phyloP scores from a whole-genome alignment of 2,888 invertebrate species.

The Drosophila robusta region DNA sequence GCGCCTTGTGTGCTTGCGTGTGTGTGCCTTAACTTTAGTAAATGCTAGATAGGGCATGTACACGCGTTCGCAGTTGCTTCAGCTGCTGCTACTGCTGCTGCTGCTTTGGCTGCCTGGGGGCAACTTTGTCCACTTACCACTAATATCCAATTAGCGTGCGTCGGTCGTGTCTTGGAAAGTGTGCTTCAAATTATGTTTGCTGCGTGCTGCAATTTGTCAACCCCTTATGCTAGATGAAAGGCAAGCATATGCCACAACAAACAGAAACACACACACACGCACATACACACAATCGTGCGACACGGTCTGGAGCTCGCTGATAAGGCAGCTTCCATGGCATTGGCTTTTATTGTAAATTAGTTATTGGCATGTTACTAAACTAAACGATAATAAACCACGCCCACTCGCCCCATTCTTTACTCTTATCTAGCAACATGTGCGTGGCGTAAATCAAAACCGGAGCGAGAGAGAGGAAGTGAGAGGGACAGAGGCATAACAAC shows the following conservation, averaged over 20 bases:
- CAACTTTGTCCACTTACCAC: conserved; percentile 62
- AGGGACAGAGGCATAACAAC: neutral
- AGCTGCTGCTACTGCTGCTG: neutral
- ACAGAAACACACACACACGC: conserved; percentile 13
- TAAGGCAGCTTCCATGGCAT: conserved; percentile 61
- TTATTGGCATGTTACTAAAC: conserved; percentile 78
- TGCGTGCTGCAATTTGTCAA: conserved; percentile 72
- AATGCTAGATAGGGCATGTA: conserved; percentile 66
- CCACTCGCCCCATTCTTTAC: conserved; percentile 7
- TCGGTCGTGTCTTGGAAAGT: conserved; percentile 59
- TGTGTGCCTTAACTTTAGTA: conserved; percentile 35
- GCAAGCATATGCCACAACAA: conserved; percentile 59
- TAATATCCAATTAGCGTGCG: conserved; percentile 76
- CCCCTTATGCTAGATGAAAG: conserved; percentile 53
- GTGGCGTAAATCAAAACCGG: conserved; percentile 55
- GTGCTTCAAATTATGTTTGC: conserved; percentile 70
- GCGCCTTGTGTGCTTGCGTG: conserved; percentile 9
- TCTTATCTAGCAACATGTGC: conserved; percentile 64
- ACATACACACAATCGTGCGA: conserved; percentile 5
- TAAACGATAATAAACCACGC: conserved; percentile 66
- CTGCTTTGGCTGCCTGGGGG: conserved; percentile 8
- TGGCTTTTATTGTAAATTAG: conserved; percentile 75
- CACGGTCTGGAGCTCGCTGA: conserved; percentile 50
- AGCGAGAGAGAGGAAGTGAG: neutral
- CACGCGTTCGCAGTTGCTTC: too few relatives aligned